Evolutionary conservation across 2,113 vertebrate species (phyloP), one percentile per base, ranked within the genome.

Genomic region (Sinocyclocheilus anophthalmus): DNA sequence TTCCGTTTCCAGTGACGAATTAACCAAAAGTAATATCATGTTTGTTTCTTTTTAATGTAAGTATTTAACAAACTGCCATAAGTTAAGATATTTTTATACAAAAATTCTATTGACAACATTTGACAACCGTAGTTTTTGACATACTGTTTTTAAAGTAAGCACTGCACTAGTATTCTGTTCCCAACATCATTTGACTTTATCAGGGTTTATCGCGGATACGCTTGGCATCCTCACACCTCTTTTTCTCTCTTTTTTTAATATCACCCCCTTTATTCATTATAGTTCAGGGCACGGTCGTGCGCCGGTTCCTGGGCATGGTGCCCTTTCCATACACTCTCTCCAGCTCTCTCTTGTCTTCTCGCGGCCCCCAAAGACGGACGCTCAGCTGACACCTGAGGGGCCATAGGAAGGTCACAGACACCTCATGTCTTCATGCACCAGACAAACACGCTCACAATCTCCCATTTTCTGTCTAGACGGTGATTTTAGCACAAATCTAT

Each of bases 351-450:
- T 82, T 33, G 80, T 82, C 63, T 69, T 48, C 61, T 20, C 42
- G 0, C 45, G 20, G 63, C 42, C 63, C 63, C 78, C 11, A 73
- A 80, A 82, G 80, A 50, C n/a, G 11, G 42, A 48, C 18, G 3
- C 50, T 86, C 65, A 26, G 39, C 73, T 84, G 80, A 76, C 84
- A 83, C 80, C 84, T 86, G 75, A 50, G 65, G 22, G 81, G 48
- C 14, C 53, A 73, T 8, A 24, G 48, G 79, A 77, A 83, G 87
- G 87, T 82, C 87, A 83, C 78, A 73, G 48, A 76, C 83, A 82
- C 83, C 73, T 65, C 59, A 80, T 22, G 30, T 75, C 79, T 81
- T 65, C 39, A 81, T 81, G 79, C 22, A 65, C n/a, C 39, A 69
- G 75, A 26, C 76, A 37, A 26, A 85, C 55, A 85, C 37, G 39